Evolutionary conservation across 2,113 vertebrate genomes (phyloP).

Genomic region (Dissostichus mawsoni): DNA sequence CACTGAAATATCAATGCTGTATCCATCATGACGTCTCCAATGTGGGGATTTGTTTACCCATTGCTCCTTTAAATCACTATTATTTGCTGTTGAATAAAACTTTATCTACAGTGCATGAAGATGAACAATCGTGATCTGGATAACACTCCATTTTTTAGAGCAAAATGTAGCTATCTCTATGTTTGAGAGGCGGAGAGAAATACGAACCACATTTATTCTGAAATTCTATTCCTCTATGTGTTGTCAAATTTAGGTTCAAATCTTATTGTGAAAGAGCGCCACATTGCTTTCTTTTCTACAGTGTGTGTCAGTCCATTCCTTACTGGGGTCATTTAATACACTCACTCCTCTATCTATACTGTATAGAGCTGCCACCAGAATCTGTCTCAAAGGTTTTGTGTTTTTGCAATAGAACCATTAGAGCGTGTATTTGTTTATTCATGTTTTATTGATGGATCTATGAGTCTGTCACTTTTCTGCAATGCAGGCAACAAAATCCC

Average conservation of each 20-base stretch:
- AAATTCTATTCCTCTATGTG: neutral
- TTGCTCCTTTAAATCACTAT: conserved; percentile 16
- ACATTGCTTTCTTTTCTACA: conserved; percentile 16
- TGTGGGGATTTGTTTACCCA: conserved; percentile 25
- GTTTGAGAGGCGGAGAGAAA: neutral
- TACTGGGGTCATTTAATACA: conserved; percentile 14
- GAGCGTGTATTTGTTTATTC: conserved; percentile 42
- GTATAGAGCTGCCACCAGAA: conserved; percentile 23
- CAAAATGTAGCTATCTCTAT: neutral
- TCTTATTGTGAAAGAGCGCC: conserved; percentile 5
- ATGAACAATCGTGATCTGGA: conserved; percentile 1
- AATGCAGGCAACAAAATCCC: conserved; percentile 82
- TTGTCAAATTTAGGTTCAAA: conserved; percentile 4
- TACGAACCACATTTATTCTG: neutral
- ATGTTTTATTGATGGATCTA: conserved; percentile 35
- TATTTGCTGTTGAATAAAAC: conserved; percentile 5
- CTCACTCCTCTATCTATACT: neutral
- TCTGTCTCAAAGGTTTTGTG: conserved; percentile 39
- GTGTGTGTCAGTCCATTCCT: neutral
- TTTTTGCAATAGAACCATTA: conserved; percentile 65
- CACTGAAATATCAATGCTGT: conserved; percentile 24
- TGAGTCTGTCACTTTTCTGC: conserved; percentile 53
- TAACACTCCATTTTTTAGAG: neutral
- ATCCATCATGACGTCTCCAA: conserved; percentile 20
- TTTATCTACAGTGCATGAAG: conserved; percentile 2